These are phyloP conservation scores for Odontomachus brunneus DNA, from an alignment of 1,140 invertebrate genomes.

Conservation along the genomic window DNA sequence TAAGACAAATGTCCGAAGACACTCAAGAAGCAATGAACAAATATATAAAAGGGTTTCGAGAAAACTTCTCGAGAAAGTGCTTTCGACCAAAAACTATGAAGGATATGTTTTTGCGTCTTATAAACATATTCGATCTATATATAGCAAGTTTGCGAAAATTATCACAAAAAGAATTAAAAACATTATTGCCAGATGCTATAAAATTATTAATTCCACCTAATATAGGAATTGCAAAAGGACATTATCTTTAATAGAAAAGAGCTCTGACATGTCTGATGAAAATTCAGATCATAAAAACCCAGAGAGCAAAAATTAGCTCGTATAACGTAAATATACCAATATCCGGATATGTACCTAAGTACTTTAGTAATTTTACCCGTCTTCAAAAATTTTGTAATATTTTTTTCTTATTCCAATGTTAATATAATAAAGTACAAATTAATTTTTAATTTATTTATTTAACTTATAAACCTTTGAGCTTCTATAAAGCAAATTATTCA, in stretches of 20 bases:
- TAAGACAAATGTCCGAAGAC: constrained; percentile 30
- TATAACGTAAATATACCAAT: no score
- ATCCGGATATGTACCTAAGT: no score
- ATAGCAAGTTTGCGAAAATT: not conserved
- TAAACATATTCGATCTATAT: constrained; percentile 17
- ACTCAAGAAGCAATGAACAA: constrained; percentile 22
- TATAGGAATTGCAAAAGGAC: not conserved
- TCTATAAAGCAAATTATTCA: not conserved
- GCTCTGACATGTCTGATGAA: no score
- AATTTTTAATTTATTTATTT: not conserved
- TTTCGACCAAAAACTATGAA: not conserved
- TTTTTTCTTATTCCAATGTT: no score
- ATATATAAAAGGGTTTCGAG: constrained; percentile 15
- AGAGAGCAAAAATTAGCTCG: no score
- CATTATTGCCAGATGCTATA: not conserved
- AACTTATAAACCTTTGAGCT: not conserved
- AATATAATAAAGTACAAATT: no score
- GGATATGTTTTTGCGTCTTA: constrained; percentile 14
- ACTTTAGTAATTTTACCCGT: no score
- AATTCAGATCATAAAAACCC: no score
- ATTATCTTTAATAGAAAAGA: not conserved
- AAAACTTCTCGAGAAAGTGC: constrained; percentile 32
- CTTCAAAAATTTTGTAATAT: no score
- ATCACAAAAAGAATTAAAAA: not conserved
- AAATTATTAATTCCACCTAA: not conserved